Evolutionary conservation across 2,113 vertebrate species (phyloP).

Genomic region (Galeopterus variegatus): DNA sequence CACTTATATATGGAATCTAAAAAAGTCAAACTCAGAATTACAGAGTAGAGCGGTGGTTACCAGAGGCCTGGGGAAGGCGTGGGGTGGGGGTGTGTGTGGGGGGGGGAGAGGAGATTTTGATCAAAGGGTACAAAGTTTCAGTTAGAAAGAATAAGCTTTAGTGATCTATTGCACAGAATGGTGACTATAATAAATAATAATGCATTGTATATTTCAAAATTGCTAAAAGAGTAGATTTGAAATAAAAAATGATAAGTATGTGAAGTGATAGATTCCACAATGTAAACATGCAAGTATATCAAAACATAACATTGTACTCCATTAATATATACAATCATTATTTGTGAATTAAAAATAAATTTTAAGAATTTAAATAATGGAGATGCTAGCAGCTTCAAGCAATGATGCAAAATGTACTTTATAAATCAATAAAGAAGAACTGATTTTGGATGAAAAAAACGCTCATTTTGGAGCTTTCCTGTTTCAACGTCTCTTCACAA

Average conservation of each 20-base stretch:
- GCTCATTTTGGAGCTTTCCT: not conserved
- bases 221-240: not conserved
- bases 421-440: slow-evolving; percentile 47
- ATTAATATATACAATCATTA: not conserved
- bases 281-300: not conserved
- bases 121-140: not conserved
- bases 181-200: not conserved
- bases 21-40: not conserved
- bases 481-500: not conserved
- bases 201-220: not conserved
- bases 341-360: not conserved
- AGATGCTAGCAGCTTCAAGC: slow-evolving; percentile 59
- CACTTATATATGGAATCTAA: not conserved
- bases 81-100: not conserved
- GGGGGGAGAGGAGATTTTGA: not conserved
- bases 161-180: not conserved
- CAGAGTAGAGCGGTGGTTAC: not conserved
- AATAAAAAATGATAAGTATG: not conserved
- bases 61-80: too few species aligned
- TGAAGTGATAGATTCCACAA: not conserved
- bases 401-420: slow-evolving; percentile 37
- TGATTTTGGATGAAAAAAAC: not conserved
- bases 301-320: not conserved
- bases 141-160: not conserved
- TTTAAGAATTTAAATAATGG: slow-evolving; percentile 35